Base-by-base conservation (phyloP, 1,140 invertebrate genomes). In the Lepidostoma basale region DNA sequence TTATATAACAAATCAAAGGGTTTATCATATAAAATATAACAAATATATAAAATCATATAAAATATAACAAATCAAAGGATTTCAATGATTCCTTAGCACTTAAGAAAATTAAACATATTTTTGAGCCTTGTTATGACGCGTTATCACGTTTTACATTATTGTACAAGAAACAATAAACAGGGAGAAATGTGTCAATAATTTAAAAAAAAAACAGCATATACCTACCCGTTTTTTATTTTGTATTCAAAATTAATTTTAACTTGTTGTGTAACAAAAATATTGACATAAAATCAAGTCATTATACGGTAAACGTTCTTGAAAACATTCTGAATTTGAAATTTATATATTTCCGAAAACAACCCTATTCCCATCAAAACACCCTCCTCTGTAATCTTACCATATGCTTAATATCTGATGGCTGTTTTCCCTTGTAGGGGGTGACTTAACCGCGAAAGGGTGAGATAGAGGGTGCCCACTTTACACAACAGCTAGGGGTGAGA, bases 351-450 rank as follows among this genome's bases (percentile, higher is more conserved):
- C 12, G 23, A 47, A 47, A 20, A 20, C 20, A 20, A 10, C 44
- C 14, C 44, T 10, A 23, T 26, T 52, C 25, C 9, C 47, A 12
- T n/a, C 22, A n/a, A 26, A 52, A 52, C 18, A 52, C 47, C 18
- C 47, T 12, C 47, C 47, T 25, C 28, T 9, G 47, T 52, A 52
- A 52, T 52, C 47, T 52, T 28, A 25, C 47, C 47, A 52, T 52
- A 52, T 52, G 47, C 12, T 52, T 52, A 52, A 52, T 52, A 52
- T 52, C 47, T 52, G 47, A 52, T 52, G 47, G 47, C 9, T 52
- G 47, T 52, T 52, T 52, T 52, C 47, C 47, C 18, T 52, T 52
- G 25, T 9, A 25, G 10, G 47, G 47, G 25, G 47, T 5, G 10
- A 16, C 42, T 25, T 26, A 52, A 52, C 47, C 47, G 25, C 47